Evolutionary conservation across 2,797 vertebrate genomes (phyloP), one percentile per base, ranked within the genome.

Genomic region (Pseudochaenichthys georgianus): DNA sequence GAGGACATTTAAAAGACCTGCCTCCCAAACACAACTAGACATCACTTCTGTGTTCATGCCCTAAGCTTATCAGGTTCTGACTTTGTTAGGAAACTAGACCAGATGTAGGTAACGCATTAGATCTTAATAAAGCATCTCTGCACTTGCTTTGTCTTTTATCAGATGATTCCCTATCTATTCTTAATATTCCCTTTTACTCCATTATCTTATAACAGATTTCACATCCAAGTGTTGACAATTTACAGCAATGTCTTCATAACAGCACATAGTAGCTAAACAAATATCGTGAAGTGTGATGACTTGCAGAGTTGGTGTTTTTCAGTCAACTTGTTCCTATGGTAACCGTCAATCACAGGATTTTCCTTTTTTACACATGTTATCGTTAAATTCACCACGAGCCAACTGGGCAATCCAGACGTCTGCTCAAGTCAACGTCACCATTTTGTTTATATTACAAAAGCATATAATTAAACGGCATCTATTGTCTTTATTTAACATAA

Each of bases 21-120:
- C 45, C 60, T 31, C 9, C 13, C 5, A 41, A 68, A 68, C 52
- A 50, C 41, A 42, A 45, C 13, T 10, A 43, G 75, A 62, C 53
- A 52, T 19, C 16, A 54, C 17, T 9, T 55, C 13, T 52, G 28
- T 28, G 5, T 28, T 28, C 2, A 1, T 23, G 12, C 3, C 9
- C 9, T 65, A 3, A 54, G 12, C 15, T 57, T 50, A 34, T 23
- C 17, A 21, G 65, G 2, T n/a, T 43, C 13, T 21, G 9, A 45
- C 9, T 50, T 52, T 65, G 45, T 19, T 34, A 4, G 9, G 57
- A 68, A 74, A 31, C 34, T 21, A 28, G 12, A n/a, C 13, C 42
- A 11, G 21, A 15, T 47, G 60, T 59, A 21, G 15, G 60, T 13
- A 8, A 43, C 34, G 21, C 2, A 13, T 65, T 12, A 4, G 0